Evolutionary conservation across 2,797 vertebrate genomes (phyloP).

Genomic region (Coilia nasus): DNA sequence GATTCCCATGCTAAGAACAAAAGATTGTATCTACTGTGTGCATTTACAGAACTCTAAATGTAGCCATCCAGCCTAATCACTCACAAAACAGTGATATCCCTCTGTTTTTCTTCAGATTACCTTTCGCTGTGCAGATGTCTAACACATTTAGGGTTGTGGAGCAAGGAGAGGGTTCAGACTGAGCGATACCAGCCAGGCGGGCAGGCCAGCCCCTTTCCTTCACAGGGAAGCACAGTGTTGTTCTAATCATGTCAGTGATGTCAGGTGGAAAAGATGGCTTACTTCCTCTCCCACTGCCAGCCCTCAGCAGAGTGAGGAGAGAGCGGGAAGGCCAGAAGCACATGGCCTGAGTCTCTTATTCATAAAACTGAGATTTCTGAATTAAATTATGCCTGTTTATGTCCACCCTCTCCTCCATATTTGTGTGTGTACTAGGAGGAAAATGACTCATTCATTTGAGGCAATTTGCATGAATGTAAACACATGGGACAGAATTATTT

Average conservation of each 20-base stretch:
- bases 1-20: neutral
- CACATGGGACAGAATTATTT: neutral
- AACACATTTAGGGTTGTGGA: conserved; percentile 23
- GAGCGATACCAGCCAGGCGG: neutral
- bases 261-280: conserved; percentile 71
- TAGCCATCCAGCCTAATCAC: neutral
- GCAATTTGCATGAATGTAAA: conserved; percentile 18
- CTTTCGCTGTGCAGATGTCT: conserved; percentile 2
- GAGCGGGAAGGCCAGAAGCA: conserved; percentile 39
- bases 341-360: conserved; percentile 35
- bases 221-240: conserved; percentile 35
- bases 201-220: conserved; percentile 17
- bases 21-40: neutral
- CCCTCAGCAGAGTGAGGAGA: conserved; percentile 56
- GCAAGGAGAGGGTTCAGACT: neutral
- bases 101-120: conserved; percentile 27
- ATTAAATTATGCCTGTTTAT: conserved; percentile 33
- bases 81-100: neutral
- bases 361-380: conserved; percentile 1
- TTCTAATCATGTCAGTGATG: conserved; percentile 65
- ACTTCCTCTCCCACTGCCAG: conserved; percentile 66
- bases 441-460: conserved; percentile 29
- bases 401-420: neutral
- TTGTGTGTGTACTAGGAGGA: neutral
- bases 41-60: neutral